Conservation (phyloP, 2,113 vertebrate genomes). For the Oceanodroma tethys region DNA sequence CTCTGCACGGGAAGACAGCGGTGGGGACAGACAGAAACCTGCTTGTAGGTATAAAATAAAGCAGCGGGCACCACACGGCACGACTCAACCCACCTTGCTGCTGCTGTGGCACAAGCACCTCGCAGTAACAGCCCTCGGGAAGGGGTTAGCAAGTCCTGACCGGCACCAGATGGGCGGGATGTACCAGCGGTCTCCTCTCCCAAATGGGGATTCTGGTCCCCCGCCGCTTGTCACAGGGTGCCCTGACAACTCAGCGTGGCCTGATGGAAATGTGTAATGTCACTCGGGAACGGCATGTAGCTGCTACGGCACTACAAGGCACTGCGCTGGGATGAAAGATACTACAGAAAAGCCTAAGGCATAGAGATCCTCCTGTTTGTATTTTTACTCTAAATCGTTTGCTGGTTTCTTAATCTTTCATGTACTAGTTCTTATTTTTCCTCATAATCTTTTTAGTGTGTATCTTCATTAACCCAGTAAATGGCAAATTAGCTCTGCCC, state of each 20-base stretch:
- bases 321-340: background rate
- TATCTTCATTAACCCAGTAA: slow-evolving; percentile 12
- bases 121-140: background rate
- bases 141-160: background rate
- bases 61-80: background rate
- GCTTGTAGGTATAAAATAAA: background rate
- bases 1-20: background rate
- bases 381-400: background rate
- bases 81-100: background rate
- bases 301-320: background rate
- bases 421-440: background rate
- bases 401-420: background rate
- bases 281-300: background rate
- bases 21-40: background rate
- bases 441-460: background rate
- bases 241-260: background rate
- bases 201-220: background rate
- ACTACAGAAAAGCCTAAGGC: background rate
- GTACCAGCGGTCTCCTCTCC: background rate
- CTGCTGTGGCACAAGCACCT: background rate
- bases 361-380: background rate
- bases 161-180: accelerated
- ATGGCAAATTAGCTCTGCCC: slow-evolving; percentile 3
- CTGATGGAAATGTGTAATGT: background rate
- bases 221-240: background rate